A percentile compares a stretch with the other conserved stretches of the same genome.
These are phyloP conservation scores for Drosophila anceps DNA, from an alignment of 2,888 invertebrate genomes.

Conservation along the genomic window DNA sequence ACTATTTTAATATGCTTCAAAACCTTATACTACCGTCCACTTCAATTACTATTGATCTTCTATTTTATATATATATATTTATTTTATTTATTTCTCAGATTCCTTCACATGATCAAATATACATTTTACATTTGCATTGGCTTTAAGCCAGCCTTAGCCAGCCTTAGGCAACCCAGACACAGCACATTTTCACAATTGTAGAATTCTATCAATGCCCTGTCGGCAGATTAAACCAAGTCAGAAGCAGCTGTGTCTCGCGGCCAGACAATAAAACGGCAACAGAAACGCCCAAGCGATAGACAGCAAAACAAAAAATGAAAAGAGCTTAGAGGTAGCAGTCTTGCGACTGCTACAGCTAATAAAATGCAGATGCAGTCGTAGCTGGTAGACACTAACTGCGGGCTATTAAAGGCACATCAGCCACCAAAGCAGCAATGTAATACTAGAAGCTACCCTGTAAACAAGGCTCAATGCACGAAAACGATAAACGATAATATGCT, in stretches of 20 bases:
- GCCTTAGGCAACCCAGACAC: background rate
- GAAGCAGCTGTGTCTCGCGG: constrained; percentile 20
- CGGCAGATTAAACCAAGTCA: constrained; percentile 17
- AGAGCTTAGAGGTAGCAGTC: background rate
- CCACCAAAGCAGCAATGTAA: background rate
- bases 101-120: background rate
- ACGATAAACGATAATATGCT: too few relatives aligned
- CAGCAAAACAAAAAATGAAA: background rate
- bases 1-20: background rate
- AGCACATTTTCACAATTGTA: constrained; percentile 9
- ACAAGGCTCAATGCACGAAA: too few relatives aligned
- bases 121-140: constrained; percentile 3
- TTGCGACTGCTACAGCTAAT: constrained; percentile 37
- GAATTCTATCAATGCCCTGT: constrained; percentile 6
- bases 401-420: constrained; percentile 31
- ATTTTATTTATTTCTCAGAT: background rate
- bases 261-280: constrained; percentile 7
- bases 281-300: constrained; percentile 3
- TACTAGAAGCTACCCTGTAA: constrained; percentile 7
- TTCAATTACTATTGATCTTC: too few relatives aligned
- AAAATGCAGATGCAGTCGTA: constrained; percentile 29
- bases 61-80: background rate
- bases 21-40: fast-evolving
- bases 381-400: constrained; percentile 16
- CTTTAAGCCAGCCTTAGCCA: background rate